Conservation (phyloP, 2,113 vertebrate species). For the Eulacestoma nigropectus region DNA sequence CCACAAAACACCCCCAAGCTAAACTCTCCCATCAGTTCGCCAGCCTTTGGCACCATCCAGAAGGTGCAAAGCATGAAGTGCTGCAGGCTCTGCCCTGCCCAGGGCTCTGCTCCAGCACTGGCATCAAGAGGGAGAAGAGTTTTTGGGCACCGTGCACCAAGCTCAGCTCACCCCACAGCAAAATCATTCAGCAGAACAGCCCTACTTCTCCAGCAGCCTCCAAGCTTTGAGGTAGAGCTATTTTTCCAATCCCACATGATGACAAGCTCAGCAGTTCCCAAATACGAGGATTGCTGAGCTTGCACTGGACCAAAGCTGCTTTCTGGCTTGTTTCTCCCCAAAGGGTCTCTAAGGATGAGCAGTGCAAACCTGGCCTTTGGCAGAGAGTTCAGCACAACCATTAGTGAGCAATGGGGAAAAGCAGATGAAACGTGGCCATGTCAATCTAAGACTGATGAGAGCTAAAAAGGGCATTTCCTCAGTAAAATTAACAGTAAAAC, state of each 20-base stretch:
- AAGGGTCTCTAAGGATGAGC: neutral
- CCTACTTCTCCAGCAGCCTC: neutral
- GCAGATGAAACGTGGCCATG: neutral
- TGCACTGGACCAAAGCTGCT: neutral
- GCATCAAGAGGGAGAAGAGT: neutral
- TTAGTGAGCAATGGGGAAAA: neutral
- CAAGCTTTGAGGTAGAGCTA: neutral
- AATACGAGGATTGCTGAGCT: neutral
- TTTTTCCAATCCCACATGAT: neutral
- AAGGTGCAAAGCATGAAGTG: neutral
- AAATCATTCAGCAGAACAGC: neutral
- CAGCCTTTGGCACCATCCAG: neutral
- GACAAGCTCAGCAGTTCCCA: neutral
- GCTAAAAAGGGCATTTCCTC: neutral
- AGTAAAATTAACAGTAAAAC: neutral
- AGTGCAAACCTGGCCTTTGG: neutral
- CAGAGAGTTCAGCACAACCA: neutral
- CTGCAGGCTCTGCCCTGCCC: neutral
- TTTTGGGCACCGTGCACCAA: neutral
- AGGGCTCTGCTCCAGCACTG: neutral
- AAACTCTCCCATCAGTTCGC: neutral
- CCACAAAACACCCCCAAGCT: neutral
- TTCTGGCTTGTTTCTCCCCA: neutral
- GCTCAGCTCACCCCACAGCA: neutral
- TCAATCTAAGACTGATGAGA: neutral